Base-by-base conservation (phyloP, 2,797 vertebrate genomes). In the Amniataba percoides region DNA sequence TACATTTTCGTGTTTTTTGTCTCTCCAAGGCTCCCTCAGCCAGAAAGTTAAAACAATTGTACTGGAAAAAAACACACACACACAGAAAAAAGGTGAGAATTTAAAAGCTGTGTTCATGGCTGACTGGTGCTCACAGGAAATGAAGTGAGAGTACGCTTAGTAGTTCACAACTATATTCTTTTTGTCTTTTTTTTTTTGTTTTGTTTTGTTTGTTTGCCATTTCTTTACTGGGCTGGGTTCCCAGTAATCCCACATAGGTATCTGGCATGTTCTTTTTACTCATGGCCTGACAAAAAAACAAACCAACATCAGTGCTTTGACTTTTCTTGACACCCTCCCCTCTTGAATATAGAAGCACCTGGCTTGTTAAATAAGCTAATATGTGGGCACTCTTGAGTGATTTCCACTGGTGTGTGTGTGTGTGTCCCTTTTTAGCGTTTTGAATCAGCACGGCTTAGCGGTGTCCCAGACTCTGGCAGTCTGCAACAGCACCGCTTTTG, bases 211-310 rank as follows among this genome's bases (percentile, higher is more conserved):
- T 31, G 27, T 31, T 84, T 75, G 53, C 66, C 71, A 59, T 51
- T 92, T 92, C n/a, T 76, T 77, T 89, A 90, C 93, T 93, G 93
- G 94, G 95, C 94, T 95, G 94, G 95, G 93, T 95, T 94, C 94
- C 94, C 87, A 81, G 94, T 93, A 91, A 82, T 86, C 87, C 81
- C 83, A 78, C 77, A 59, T 81, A 40, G 81, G 43, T 87, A 74
- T 83, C 68, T 77, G 79, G 66, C 81, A 71, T 78, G 57, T 76
- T 80, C 40, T 52, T 86, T 82, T 84, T 56, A 67, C 58, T 88
- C 65, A 61, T 79, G 64, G 55, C 81, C 85, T 74, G 71, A 73
- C 63, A 60, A 52, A 70, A 62, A 48, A 27, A 34, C 21, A 34
- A 60, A 59, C n/a, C n/a, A 74, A 78, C 43, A 61, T 57, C 59